Evolutionary conservation across 2,888 invertebrate genomes (phyloP), one percentile per base, ranked within the genome.

Genomic region (Chorisops tibialis): DNA sequence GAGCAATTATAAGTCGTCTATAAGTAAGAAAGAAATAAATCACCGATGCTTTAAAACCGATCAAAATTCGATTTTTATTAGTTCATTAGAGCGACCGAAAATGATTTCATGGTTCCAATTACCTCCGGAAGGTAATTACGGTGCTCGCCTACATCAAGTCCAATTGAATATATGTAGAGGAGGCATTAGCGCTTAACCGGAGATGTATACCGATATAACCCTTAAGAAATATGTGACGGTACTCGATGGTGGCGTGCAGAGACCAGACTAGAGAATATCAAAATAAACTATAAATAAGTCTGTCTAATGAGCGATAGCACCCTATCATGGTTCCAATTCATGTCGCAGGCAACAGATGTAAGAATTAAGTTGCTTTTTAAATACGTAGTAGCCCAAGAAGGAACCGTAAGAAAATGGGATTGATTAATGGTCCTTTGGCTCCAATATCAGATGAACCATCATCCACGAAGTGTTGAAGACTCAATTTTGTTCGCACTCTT

Each of bases 401-500:
- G 41, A 41, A n/a, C 16, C 30, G 5, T 9, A 30, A 30, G 30
- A 30, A n/a, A n/a, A 30, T 9, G 30, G 24, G 30, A 21, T 59
- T 59, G 59, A 59, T 59, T 59, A 59, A 59, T 59, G 47, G 38
- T 48, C 48, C 38, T 59, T 38, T 59, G 59, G 38, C 45, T 59
- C 59, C 21, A 59, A 38, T 59, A 59, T 59, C 59, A 56, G 56
- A 56, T 43, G 56, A 43, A 56, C 56, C 56, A 56, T 56, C 38
- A 22, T 43, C 56, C 38, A 22, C 47, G 48, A 6, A 48, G 59
- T 59, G 59, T 59, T 59, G 59, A 59, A 48, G 48, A 59, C 59
- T 59, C 59, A 59, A 59, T 59, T 59, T 59, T 43, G 59, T 59
- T 59, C 43, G 35, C 59, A 48, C 59, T 59, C 59, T 43, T 59